These are phyloP conservation scores for Ptilorrhoa leucosticta DNA, from an alignment of 2,113 vertebrate species.

Conservation along the genomic window DNA sequence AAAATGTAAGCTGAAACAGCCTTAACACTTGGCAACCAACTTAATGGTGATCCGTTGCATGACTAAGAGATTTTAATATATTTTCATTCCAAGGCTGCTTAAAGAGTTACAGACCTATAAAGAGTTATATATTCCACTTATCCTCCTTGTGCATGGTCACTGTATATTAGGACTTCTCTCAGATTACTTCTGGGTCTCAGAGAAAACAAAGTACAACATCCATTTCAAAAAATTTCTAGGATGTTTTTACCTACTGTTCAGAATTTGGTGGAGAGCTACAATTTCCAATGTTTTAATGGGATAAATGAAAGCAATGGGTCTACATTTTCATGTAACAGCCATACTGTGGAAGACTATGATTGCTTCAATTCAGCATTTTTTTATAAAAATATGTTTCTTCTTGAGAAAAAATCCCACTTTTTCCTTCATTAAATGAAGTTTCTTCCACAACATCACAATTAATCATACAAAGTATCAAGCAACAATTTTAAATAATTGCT, in stretches of 20 bases:
- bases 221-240: background rate
- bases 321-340: background rate
- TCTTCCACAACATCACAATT: background rate
- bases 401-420: background rate
- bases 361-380: background rate
- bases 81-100: background rate
- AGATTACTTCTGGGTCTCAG: background rate
- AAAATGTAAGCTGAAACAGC: background rate
- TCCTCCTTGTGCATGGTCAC: background rate
- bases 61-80: background rate
- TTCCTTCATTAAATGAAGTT: background rate
- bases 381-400: background rate
- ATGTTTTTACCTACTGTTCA: background rate
- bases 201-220: accelerated
- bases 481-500: background rate
- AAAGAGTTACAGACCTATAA: background rate
- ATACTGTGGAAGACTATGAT: background rate
- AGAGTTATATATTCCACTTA: background rate
- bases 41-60: background rate
- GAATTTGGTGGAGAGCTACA: background rate
- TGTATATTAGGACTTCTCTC: background rate
- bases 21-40: background rate
- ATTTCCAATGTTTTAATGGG: background rate
- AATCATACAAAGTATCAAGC: background rate
- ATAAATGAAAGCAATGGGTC: background rate